Evolutionary conservation across 1,140 invertebrate genomes (phyloP).

Genomic region (Hylaeus volcanicus): DNA sequence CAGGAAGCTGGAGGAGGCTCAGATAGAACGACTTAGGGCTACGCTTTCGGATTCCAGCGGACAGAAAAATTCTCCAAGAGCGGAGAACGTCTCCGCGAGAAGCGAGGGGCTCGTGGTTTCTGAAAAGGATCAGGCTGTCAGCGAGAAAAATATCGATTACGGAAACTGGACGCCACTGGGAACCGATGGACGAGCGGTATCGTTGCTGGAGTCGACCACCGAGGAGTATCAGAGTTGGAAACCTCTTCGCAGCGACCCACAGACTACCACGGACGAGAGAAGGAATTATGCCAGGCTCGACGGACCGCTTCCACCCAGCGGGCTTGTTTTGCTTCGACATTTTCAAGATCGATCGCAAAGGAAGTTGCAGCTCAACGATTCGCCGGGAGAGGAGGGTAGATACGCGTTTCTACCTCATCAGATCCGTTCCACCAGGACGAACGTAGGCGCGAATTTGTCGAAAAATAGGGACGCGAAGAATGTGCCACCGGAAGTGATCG

Average conservation of each 20-base stretch:
- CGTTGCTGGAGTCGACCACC: slow-evolving; percentile 27
- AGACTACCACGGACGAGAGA: slow-evolving; percentile 13
- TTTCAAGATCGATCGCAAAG: slow-evolving; percentile 59
- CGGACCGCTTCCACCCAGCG: neutral
- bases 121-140: neutral
- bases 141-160: slow-evolving; percentile 61
- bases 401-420: slow-evolving; percentile 70
- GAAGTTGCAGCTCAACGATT: slow-evolving; percentile 46
- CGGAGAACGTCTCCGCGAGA: neutral
- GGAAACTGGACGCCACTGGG: slow-evolving; percentile 70
- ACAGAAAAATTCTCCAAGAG: neutral
- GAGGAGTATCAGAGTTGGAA: slow-evolving; percentile 71
- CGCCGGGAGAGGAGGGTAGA: slow-evolving; percentile 12
- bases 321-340: slow-evolving; percentile 56
- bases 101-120: neutral
- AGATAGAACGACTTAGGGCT: slow-evolving; percentile 58
- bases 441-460: slow-evolving; percentile 74
- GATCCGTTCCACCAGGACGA: slow-evolving; percentile 68
- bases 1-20: slow-evolving; percentile 55
- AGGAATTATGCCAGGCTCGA: slow-evolving; percentile 33
- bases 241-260: slow-evolving; percentile 46
- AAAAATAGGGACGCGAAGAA: slow-evolving; percentile 75
- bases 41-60: slow-evolving; percentile 28
- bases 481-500: slow-evolving; percentile 85
- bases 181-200: slow-evolving; percentile 51